Conservation (phyloP, 2,888 invertebrate species). For the Caenorhabditis panamensis region DNA sequence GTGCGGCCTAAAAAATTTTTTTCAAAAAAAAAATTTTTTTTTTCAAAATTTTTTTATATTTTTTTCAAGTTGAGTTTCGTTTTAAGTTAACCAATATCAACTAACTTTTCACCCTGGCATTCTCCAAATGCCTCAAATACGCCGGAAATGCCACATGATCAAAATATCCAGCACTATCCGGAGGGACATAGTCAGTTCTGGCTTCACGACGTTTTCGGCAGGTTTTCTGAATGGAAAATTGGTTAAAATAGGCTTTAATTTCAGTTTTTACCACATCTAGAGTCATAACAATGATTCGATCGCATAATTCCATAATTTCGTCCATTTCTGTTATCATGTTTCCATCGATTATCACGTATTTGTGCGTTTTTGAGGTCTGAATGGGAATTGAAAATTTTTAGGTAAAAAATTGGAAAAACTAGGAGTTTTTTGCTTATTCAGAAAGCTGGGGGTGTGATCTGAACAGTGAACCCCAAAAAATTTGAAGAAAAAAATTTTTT, state of each 20-base stretch:
- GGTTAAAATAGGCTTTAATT: too few species aligned
- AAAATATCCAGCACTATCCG: conserved; percentile 91
- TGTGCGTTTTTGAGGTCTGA: conserved; percentile 37
- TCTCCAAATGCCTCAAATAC: conserved; percentile 83
- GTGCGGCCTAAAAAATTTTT: conserved; percentile 28
- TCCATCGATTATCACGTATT: conserved; percentile 77
- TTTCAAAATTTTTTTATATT: too few species aligned
- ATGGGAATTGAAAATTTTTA: neutral
- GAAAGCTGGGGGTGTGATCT: too few species aligned
- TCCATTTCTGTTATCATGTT: conserved; percentile 79
- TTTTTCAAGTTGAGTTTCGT: too few species aligned
- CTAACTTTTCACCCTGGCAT: conserved; percentile 68
- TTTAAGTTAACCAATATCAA: neutral
- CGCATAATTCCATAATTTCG: conserved; percentile 64
- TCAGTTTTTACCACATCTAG: conserved; percentile 68
- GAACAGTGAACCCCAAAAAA: too few species aligned
- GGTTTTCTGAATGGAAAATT: too few species aligned
- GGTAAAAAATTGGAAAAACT: neutral
- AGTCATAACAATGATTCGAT: conserved; percentile 75
- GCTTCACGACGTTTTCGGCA: conserved; percentile 71
- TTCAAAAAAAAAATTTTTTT: too few species aligned
- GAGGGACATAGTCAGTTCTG: conserved; percentile 87
- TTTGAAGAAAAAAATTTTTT: too few species aligned
- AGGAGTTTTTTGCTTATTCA: too few species aligned
- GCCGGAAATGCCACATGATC: conserved; percentile 87